Evolutionary conservation across 2,888 invertebrate species (phyloP).

Genomic region (Tubiluchus corallicola): DNA sequence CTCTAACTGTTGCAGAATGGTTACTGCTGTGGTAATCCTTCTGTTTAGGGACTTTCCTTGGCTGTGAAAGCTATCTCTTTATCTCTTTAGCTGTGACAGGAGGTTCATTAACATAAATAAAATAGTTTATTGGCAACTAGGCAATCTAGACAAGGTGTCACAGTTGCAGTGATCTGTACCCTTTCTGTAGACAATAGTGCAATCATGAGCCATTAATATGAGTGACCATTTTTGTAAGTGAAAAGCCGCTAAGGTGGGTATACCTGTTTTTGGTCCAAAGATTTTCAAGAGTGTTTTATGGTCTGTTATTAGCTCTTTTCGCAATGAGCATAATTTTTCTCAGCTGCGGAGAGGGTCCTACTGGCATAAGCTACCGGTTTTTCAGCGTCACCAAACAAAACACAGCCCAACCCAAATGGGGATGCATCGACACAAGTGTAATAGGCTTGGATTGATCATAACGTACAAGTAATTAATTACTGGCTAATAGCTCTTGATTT

Average conservation of each 20-base stretch:
- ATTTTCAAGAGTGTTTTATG: conserved; percentile 27
- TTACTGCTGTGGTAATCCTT: too few species aligned
- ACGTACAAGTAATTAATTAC: too few species aligned
- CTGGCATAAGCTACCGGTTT: conserved; percentile 28
- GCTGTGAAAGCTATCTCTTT: neutral
- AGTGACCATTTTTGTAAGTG: conserved; percentile 20
- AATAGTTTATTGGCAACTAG: conserved; percentile 4
- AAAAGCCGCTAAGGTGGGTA: conserved; percentile 19
- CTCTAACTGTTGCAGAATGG: too few species aligned
- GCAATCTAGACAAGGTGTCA: conserved; percentile 21
- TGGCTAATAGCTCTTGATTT: too few species aligned
- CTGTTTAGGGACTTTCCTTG: neutral
- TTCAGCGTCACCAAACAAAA: conserved; percentile 24
- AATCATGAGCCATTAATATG: conserved; percentile 22
- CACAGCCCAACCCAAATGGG: conserved; percentile 21
- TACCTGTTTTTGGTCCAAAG: conserved; percentile 20
- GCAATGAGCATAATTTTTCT: conserved; percentile 24
- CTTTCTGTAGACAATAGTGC: conserved; percentile 19
- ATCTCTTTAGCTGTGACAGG: neutral
- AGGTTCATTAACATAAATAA: neutral
- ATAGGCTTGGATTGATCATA: too few species aligned
- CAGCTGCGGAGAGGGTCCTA: too few species aligned
- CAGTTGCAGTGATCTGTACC: conserved; percentile 20
- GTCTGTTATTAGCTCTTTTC: conserved; percentile 27
- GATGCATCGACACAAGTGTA: conserved; percentile 29